Base-by-base conservation (phyloP, 2,888 invertebrate species). In the Agonopterix subpropinquella region DNA sequence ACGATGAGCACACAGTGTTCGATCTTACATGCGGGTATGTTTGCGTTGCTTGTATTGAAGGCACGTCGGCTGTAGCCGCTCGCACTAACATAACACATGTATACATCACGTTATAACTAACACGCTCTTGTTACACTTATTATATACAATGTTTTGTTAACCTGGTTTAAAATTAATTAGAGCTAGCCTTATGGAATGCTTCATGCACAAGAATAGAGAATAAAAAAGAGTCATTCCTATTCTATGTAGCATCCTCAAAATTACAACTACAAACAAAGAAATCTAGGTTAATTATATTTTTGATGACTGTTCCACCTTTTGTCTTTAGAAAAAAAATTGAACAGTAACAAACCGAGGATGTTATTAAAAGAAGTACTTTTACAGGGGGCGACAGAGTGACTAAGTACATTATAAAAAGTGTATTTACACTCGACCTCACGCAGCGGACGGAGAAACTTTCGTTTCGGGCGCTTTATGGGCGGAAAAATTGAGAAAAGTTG, bases 401-500 rank as follows among this genome's bases (percentile, higher is more conserved):
- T 80, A 79, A 85, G 82, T 80, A 83, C 77, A 83, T 86, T 84
- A 86, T 81, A 81, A 85, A 85, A 87, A 86, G 79, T 81, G 77
- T 86, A 85, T 86, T 84, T 87, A 85, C 81, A 85, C 80, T 80
- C 81, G 83, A 81, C 83, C 84, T 86, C 80, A 80, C 76, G 83
- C 79, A 73, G 78, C 71, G 77, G 78, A 76, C 70, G 79, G 72
- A 64, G 71, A 81, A 87, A 85, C 78, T 86, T 88, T 82, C 77
- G 77, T 82, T 79, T 80, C 77, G 80, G 80, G 72, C 78, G 77
- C 80, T 88, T 87, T 87, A 88, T 87, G 84, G 80, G 77, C 77
- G 84, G 85, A 88, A 87, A 87, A 87, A 87, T 88, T 87, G 83
- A 77, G 86, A 86, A 88, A 88, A 88, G 88, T 87, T 87, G 72